phyloP scores from a whole-genome alignment of 2,888 invertebrate species.

The Seladonia tumulorum region DNA sequence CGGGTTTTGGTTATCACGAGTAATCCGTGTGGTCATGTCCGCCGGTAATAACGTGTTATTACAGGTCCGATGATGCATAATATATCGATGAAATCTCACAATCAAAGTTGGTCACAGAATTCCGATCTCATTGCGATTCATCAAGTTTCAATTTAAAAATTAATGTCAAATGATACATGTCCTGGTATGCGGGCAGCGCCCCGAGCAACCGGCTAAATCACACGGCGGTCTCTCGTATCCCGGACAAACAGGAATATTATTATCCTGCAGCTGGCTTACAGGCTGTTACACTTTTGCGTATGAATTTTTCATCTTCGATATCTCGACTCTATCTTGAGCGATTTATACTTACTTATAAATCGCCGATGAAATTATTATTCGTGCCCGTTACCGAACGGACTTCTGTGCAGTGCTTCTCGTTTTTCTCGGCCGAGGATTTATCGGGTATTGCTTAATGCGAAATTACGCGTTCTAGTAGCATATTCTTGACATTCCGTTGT shows the following conservation, averaged over 20 bases:
- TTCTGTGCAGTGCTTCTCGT: not conserved
- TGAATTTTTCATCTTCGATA: not conserved
- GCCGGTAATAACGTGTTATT: not conserved
- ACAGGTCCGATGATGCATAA: not conserved
- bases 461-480: not conserved
- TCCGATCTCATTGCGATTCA: slow-evolving; percentile 38
- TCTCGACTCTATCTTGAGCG: not conserved
- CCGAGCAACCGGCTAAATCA: slow-evolving; percentile 62
- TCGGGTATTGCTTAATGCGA: not conserved
- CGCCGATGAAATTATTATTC: slow-evolving; percentile 5
- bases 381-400: not conserved
- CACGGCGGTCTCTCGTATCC: slow-evolving; percentile 59
- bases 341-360: slow-evolving; percentile 12
- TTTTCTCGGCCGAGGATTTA: not conserved
- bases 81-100: not conserved
- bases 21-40: not conserved
- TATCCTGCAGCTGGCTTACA: slow-evolving; percentile 37
- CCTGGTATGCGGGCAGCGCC: slow-evolving; percentile 56
- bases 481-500: not conserved
- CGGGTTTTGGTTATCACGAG: not conserved
- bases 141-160: slow-evolving; percentile 57
- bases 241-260: slow-evolving; percentile 60
- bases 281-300: slow-evolving; percentile 37
- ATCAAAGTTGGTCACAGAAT: slow-evolving; percentile 10
- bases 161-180: slow-evolving; percentile 65